Base-by-base conservation (phyloP, 2,113 vertebrate genomes). In the Catharus minimus region DNA sequence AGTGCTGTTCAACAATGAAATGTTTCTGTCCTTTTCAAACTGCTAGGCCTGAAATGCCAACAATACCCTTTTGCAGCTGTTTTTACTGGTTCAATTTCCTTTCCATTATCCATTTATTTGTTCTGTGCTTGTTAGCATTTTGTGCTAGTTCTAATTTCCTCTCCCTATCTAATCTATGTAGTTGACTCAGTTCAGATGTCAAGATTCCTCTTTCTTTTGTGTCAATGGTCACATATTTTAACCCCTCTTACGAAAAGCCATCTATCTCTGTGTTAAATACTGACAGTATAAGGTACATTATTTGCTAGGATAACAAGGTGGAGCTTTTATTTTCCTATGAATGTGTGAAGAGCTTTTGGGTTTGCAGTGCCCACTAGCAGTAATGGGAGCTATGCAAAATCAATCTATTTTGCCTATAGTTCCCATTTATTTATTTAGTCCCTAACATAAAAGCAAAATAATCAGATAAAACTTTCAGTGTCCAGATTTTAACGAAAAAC, bases 31-130 rank as follows among this genome's bases (percentile, higher is more conserved):
- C n/a, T 95, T 62, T 91, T 95, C 88, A 96, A 74, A 96, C 49
- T 96, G 50, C 52, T 84, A 62, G 69, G 84, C 66, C 86, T 97
- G 95, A 97, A 96, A 82, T 97, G 95, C 94, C 96, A 97, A 67
- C 81, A 95, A 90, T 92, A 88, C 67, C 58, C 50, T 95, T 67
- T 97, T 94, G 88, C 81, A 90, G 78, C 86, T 97, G 93, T 96
- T 98, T 97, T 84, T 95, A 72, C 95, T 97, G 95, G 93, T 96
- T 96, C 84, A 86, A 76, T 96, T 97, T 77, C 83, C 71, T 97
- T 97, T 96, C 95, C 96, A 89, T 96, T 93, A 94, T 88, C 79
- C 90, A 92, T 96, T 95, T 95, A 94, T 95, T 97, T 96, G 75
- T 86, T 97, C 93, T 95, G 77, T 75, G 55, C 77, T 97, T 93